A percentile compares a stretch with the other conserved stretches of the same genome.
These are phyloP conservation scores for Ecliptopera silaceata DNA, from an alignment of 2,888 invertebrate genomes.

Conservation along the genomic window DNA sequence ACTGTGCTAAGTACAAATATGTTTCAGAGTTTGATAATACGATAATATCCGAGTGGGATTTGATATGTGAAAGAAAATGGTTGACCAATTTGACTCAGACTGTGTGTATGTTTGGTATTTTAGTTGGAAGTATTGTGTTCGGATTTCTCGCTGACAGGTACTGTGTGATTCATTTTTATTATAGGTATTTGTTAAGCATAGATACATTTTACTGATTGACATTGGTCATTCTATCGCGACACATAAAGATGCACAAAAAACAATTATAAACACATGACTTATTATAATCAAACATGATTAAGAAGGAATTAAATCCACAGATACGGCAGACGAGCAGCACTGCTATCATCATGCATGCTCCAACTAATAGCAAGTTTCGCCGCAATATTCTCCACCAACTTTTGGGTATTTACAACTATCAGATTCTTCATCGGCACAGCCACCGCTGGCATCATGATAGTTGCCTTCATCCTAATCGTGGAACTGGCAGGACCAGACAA, in stretches of 20 bases:
- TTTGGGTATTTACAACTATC: slow-evolving; percentile 79
- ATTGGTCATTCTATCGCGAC: too few species aligned
- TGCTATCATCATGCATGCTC: slow-evolving; percentile 83
- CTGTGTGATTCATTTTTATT: too few species aligned
- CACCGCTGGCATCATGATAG: slow-evolving; percentile 89
- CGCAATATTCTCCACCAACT: slow-evolving; percentile 84
- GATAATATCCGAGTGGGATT: slow-evolving; percentile 87
- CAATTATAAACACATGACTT: too few species aligned
- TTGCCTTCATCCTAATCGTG: slow-evolving; percentile 84
- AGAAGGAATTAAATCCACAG: slow-evolving; percentile 58
- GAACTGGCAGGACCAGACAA: slow-evolving; percentile 80
- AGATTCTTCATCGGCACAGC: slow-evolving; percentile 86
- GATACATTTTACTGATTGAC: too few species aligned
- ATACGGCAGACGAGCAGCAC: slow-evolving; percentile 86
- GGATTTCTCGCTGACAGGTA: slow-evolving; percentile 88
- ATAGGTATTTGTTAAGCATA: too few species aligned
- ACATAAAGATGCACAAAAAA: too few species aligned
- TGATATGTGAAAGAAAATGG: slow-evolving; percentile 85
- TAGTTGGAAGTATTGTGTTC: slow-evolving; percentile 86
- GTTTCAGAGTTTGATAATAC: slow-evolving; percentile 85
- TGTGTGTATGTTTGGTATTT: slow-evolving; percentile 86
- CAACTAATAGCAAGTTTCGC: slow-evolving; percentile 85
- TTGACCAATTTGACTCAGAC: slow-evolving; percentile 86
- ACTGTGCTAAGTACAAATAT: slow-evolving; percentile 80
- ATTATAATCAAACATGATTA: too few species aligned